These are phyloP conservation scores for Serrognathus titanus DNA, from an alignment of 2,888 invertebrate genomes.

Conservation along the genomic window DNA sequence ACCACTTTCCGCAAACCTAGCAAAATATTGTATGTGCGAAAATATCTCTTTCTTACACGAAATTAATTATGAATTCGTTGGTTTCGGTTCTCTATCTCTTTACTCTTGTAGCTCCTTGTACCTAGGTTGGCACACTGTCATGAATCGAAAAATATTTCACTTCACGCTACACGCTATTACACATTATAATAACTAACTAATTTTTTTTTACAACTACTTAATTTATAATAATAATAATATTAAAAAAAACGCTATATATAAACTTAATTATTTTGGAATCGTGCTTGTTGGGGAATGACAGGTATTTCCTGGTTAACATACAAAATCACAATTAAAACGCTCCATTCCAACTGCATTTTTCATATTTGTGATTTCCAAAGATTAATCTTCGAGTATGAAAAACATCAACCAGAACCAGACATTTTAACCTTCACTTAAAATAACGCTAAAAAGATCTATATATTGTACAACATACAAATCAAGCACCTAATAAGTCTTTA, in stretches of 20 bases:
- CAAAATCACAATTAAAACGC: not conserved
- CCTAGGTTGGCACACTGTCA: slow-evolving; percentile 15
- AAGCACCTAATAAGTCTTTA: slow-evolving; percentile 1
- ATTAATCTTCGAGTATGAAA: too few relatives aligned
- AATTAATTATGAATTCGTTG: not conserved
- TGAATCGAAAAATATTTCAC: slow-evolving; percentile 12
- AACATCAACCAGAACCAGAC: too few relatives aligned
- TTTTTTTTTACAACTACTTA: too few relatives aligned
- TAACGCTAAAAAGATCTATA: too few relatives aligned
- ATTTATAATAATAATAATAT: too few relatives aligned
- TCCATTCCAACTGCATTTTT: too few relatives aligned
- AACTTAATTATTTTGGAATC: not conserved
- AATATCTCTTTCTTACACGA: not conserved
- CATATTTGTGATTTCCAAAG: too few relatives aligned
- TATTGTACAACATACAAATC: not conserved
- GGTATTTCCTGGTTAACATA: not conserved
- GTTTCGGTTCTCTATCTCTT: not conserved
- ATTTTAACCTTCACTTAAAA: too few relatives aligned
- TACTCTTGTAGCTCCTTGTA: slow-evolving; percentile 2
- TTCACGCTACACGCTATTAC: not conserved
- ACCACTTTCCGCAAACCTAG: slow-evolving; percentile 1
- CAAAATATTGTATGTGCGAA: not conserved
- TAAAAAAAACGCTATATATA: too few relatives aligned
- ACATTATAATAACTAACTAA: too few relatives aligned
- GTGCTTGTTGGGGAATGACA: not conserved